These are phyloP conservation scores for Eupithecia pulchellata DNA, from an alignment of 2,888 invertebrate species.

Conservation along the genomic window DNA sequence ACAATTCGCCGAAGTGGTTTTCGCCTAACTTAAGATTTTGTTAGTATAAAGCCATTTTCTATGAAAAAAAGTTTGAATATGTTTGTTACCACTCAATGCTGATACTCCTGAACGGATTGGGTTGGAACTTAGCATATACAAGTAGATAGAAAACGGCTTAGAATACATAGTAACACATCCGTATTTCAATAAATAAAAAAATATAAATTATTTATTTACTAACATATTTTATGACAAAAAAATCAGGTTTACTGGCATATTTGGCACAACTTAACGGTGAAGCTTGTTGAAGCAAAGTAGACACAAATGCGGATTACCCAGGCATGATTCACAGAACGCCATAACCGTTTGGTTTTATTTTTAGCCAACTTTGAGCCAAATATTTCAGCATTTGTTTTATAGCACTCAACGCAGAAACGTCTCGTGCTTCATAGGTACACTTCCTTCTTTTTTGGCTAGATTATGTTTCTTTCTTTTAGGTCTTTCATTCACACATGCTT, in stretches of 20 bases:
- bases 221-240: constrained; percentile 9
- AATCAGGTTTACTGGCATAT: constrained; percentile 5
- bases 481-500: constrained; percentile 15
- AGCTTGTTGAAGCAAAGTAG: constrained; percentile 42
- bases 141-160: not conserved
- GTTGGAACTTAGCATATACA: too few relatives aligned
- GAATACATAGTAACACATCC: constrained; percentile 5
- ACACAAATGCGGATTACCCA: constrained; percentile 42
- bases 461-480: constrained; percentile 39
- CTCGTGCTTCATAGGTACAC: constrained; percentile 29
- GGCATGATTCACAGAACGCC: constrained; percentile 44
- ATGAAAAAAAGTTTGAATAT: constrained; percentile 19
- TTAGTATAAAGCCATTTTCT: constrained; percentile 26
- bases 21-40: too few relatives aligned
- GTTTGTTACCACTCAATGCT: not conserved
- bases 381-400: constrained; percentile 32
- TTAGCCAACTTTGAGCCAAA: constrained; percentile 34
- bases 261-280: constrained; percentile 3
- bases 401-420: constrained; percentile 36
- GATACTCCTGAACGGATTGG: too few relatives aligned
- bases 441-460: constrained; percentile 38
- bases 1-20: constrained; percentile 26
- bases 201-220: constrained; percentile 9
- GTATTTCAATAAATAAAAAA: constrained; percentile 6
- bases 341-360: constrained; percentile 44